Base-by-base conservation (phyloP, 1,140 invertebrate species). In the Papilio polytes region DNA sequence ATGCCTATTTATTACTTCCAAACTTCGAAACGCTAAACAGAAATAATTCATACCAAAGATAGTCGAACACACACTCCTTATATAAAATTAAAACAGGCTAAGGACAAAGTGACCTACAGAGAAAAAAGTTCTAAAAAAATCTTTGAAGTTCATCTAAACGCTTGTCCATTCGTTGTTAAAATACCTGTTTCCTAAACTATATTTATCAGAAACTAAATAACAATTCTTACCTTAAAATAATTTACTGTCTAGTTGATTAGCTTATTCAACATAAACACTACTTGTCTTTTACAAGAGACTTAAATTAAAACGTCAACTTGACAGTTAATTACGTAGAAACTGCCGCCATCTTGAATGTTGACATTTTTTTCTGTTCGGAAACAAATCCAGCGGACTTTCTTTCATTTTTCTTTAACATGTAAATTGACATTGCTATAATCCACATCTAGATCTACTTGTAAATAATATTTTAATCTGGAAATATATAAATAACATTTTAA, bases 321-420 rank as follows among this genome's bases (percentile, higher is more conserved):
- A 31, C 63, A 66, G 26, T 26, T 66, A 26, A 66, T 66, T 66
- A 66, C 63, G 63, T 26, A 31, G 63, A 66, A 31, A 66, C 63
- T 66, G 63, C 63, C 26, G 63, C 10, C 22, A 66, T 66, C 26
- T 66, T 66, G 31, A 15, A 66, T 31, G 12, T 66, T 66, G 63
- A 36, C 26, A 66, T 66, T 31, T 66, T 63, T 66, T 66, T 22
- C 4, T 26, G 12, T 31, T 66, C 12, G 6, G 13, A 13, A 66
- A 66, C 53, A 31, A 26, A 66, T 66, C 63, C 10, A 18, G 9
- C 56, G 12, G 18, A 3, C 10, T 9, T 63, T n/a, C 9, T 26
- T 22, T 22, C n/a, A n/a, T 26, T 26, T 63, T 63, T 20, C n/a
- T n/a, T 56, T n/a, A 20, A 56, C n/a, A 63, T 12, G 59, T 13